These are phyloP conservation scores for Drosophila limbata DNA, from an alignment of 2,888 invertebrate species.

Conservation along the genomic window DNA sequence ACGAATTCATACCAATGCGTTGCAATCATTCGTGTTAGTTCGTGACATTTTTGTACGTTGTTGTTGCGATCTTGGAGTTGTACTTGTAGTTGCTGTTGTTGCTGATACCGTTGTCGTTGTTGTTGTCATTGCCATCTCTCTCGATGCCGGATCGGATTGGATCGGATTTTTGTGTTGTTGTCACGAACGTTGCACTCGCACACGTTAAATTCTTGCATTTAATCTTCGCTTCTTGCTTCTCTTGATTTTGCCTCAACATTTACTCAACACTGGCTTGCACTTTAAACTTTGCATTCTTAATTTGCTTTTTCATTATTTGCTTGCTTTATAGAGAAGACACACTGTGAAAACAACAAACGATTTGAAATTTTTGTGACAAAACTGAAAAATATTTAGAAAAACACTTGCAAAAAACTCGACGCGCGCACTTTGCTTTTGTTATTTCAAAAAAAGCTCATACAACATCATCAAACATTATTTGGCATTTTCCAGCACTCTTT, in stretches of 20 bases:
- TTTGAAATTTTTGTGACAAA: conserved; percentile 70
- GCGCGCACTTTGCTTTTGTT: conserved; percentile 64
- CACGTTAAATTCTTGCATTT: conserved; percentile 44
- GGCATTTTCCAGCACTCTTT: conserved; percentile 77
- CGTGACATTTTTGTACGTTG: conserved; percentile 72
- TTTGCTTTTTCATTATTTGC: conserved; percentile 39
- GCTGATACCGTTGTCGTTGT: conserved; percentile 29
- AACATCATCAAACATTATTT: conserved; percentile 42
- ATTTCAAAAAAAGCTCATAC: conserved; percentile 20
- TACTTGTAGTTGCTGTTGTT: conserved; percentile 42
- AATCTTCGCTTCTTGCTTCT: conserved; percentile 28
- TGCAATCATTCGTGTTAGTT: conserved; percentile 84
- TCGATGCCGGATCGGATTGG: conserved; percentile 18
- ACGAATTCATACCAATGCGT: conserved; percentile 85
- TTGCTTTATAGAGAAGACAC: conserved; percentile 41
- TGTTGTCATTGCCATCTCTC: conserved; percentile 5
- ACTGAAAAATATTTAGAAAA: conserved; percentile 76
- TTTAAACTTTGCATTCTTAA: conserved; percentile 52
- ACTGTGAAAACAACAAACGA: conserved; percentile 66
- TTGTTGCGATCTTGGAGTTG: conserved; percentile 48
- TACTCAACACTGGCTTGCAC: conserved; percentile 59
- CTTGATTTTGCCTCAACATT: conserved; percentile 32
- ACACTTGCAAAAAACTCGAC: conserved; percentile 80
- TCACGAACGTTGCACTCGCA: conserved; percentile 70
- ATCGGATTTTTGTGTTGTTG: conserved; percentile 24